phyloP scores from a whole-genome alignment of 1,140 invertebrate genomes.

The Drosophila ananassae region DNA sequence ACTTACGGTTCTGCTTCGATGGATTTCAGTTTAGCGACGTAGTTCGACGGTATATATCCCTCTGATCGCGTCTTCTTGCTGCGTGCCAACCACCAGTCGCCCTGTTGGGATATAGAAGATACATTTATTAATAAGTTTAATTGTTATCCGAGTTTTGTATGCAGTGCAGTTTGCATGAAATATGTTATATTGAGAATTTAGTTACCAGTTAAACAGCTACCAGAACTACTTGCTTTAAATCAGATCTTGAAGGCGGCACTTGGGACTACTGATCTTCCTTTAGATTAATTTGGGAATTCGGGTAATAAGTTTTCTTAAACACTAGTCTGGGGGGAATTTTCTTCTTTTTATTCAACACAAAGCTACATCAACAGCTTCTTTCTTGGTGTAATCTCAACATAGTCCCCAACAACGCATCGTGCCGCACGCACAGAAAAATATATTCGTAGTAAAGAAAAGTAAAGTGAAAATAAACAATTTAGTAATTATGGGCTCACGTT shows the following conservation, averaged over 20 bases:
- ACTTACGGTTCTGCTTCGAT: slow-evolving; percentile 99
- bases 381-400: not conserved
- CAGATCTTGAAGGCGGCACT: no score
- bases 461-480: not conserved
- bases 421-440: not conserved
- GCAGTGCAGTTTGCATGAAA: not conserved
- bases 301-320: not conserved
- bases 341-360: not conserved
- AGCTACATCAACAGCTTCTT: not conserved
- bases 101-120: slow-evolving; percentile 84
- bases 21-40: slow-evolving; percentile 99
- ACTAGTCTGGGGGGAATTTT: not conserved
- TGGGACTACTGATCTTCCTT: no score
- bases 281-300: no score
- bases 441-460: not conserved
- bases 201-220: no score
- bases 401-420: not conserved
- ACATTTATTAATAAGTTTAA: not conserved
- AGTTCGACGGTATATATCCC: slow-evolving; percentile 99
- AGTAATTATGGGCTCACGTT: not conserved
- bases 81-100: slow-evolving; percentile 99
- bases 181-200: no score
- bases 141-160: not conserved
- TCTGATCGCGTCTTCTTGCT: slow-evolving; percentile 97
- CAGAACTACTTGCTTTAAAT: no score